Evolutionary conservation across 2,113 vertebrate genomes (phyloP), one percentile per base, ranked within the genome.

Genomic region (Tricholaema leucomelas): DNA sequence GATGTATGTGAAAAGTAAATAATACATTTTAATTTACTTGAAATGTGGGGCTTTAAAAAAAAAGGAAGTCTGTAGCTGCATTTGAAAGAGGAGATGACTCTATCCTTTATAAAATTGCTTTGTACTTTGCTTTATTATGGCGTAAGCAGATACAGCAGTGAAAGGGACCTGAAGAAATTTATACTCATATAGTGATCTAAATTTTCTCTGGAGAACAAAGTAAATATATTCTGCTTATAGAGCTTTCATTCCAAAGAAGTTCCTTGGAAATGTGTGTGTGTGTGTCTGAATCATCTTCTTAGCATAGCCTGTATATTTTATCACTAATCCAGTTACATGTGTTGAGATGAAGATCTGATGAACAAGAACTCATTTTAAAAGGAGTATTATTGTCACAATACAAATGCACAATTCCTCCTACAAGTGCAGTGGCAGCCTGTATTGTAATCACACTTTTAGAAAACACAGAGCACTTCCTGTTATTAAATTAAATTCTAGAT

Each of bases 401-500:
- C 92, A 95, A 94, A 94, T 59, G 81, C 93, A 92, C 91, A 95
- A 76, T 96, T 95, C 96, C 92, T 94, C 92, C 96, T 97, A 89
- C 35, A 75, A 81, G 87, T 60, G 76, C 96, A 81, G 93, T 92
- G 85, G 94, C 96, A 78, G 79, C 82, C 89, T 94, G 95, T 80
- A 77, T 96, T 91, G 94, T 97, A 97, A 98, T 97, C 96, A 96
- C 93, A 95, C 96, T 96, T 96, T 91, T 94, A 96, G 88, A 92
- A 95, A 96, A 97, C 97, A 96, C 81, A 92, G 87, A 96, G 92
- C 91, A 95, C 94, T 97, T 97, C 87, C 87, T 96, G 92, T 98
- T 98, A 98, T 97, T 96, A 96, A 95, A 97, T 98, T 97, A 98
- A 96, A 95, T 95, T 96, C 82, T 88, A 90, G 95, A 98, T 97